Percentiles rank a stretch among this genome's conserved stretches.
Conservation (phyloP, 1,140 invertebrate species). For the Goniozus legneri region DNA sequence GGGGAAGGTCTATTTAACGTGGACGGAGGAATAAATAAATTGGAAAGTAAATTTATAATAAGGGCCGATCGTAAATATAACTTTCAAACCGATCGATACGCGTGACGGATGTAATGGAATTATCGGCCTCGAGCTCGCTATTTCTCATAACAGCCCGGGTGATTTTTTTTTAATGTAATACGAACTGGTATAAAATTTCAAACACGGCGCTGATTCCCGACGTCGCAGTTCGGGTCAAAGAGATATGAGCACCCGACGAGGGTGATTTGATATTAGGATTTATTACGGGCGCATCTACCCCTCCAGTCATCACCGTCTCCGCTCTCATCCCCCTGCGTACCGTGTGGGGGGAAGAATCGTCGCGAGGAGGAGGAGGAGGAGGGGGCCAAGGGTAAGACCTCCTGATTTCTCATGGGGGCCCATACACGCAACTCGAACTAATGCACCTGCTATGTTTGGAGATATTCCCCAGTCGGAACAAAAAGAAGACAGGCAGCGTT, state of each 20-base stretch:
- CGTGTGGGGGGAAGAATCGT: no score
- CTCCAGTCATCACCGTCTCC: slow-evolving; percentile 18
- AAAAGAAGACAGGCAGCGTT: slow-evolving; percentile 13
- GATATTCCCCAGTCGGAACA: slow-evolving; percentile 47
- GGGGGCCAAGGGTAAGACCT: slow-evolving; percentile 42
- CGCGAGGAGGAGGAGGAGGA: no score
- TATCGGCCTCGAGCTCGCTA: slow-evolving; percentile 6
- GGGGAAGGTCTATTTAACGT: no score
- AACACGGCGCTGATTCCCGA: slow-evolving; percentile 24
- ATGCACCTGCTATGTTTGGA: slow-evolving; percentile 47
- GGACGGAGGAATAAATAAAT: no score
- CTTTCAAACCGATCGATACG: slow-evolving; percentile 15
- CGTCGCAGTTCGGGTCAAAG: no score
- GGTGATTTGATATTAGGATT: slow-evolving; percentile 52
- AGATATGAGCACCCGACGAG: slow-evolving; percentile 5
- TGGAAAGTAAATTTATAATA: no score
- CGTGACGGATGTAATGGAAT: slow-evolving; percentile 11
- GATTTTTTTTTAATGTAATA: slow-evolving; percentile 27
- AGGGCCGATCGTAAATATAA: no score
- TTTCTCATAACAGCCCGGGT: no score
- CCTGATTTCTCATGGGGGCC: slow-evolving; percentile 49
- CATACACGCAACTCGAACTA: slow-evolving; percentile 41
- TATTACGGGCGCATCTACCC: slow-evolving; percentile 44
- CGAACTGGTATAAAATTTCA: slow-evolving; percentile 22
- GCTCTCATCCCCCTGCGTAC: no score